Evolutionary conservation across 2,888 invertebrate species (phyloP).

Genomic region (Eilema sororculum): DNA sequence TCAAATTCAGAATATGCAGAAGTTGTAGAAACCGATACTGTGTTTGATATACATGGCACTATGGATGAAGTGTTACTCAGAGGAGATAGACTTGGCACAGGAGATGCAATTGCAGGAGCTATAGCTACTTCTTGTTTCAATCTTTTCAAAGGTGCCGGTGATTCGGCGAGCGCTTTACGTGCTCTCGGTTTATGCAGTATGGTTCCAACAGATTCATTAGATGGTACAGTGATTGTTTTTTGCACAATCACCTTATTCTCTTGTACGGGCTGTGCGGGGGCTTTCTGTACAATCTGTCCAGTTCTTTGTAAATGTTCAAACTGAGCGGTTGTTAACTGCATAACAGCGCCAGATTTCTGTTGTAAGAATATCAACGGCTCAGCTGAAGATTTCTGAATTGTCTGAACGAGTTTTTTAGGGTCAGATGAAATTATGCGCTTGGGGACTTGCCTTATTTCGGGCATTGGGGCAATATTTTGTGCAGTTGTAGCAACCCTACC

Average conservation of each 20-base stretch:
- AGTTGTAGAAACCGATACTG: constrained; percentile 58
- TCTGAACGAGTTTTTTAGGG: constrained; percentile 74
- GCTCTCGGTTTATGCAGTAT: constrained; percentile 65
- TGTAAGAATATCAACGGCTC: constrained; percentile 80
- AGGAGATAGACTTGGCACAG: constrained; percentile 48
- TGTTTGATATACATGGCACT: constrained; percentile 59
- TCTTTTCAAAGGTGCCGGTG: constrained; percentile 69
- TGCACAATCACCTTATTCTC: constrained; percentile 72
- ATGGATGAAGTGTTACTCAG: constrained; percentile 56
- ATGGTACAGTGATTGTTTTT: constrained; percentile 66
- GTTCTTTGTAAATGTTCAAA: constrained; percentile 83
- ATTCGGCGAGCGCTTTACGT: constrained; percentile 65
- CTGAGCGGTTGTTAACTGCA: constrained; percentile 83
- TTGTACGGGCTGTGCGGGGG: constrained; percentile 55
- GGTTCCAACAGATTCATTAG: constrained; percentile 61
- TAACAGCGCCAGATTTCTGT: constrained; percentile 82
- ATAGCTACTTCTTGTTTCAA: constrained; percentile 71
- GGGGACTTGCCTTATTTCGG: constrained; percentile 73
- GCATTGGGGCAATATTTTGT: constrained; percentile 81
- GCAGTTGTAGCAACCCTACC: constrained; percentile 80
- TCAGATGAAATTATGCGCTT: constrained; percentile 73
- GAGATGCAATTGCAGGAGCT: constrained; percentile 57
- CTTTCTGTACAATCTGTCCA: constrained; percentile 80
- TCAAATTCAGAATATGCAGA: constrained; percentile 70
- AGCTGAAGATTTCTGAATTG: constrained; percentile 71